Evolutionary conservation across 2,888 invertebrate genomes (phyloP), one percentile per base, ranked within the genome.

Genomic region (Drosophila buzzatii): DNA sequence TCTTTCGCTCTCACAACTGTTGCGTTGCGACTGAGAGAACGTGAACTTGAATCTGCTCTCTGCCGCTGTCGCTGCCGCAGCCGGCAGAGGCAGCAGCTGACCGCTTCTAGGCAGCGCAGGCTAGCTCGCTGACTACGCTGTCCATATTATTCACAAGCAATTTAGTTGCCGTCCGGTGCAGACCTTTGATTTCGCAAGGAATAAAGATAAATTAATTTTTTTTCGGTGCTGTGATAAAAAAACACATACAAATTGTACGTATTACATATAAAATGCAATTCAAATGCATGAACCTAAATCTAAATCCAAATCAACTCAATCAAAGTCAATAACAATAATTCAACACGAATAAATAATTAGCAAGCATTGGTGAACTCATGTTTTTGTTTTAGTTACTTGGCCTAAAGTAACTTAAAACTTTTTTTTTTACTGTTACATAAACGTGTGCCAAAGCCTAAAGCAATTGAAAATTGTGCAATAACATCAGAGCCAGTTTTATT

Each of bases 141-240:
- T 56, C 45, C 49, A 44, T 79, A 77, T 62, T 61, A 81, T 89
- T 90, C 91, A 92, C 76, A 91, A 91, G 89, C 91, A 90, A 90
- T 90, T 91, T 75, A 92, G 90, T 92, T 85, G 90, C 90, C 90
- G 90, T 90, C 85, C 91, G 91, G 91, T 91, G 78, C 85, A 92
- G 92, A 91, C 90, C 89, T 88, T 87, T 87, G 79, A 76, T 84
- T 80, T 72, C 78, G 79, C 70, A 87, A 88, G 89, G 83, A 88
- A 82, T 89, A 86, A 83, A 81, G 85, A 81, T 89, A 85, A 85
- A 70, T 78, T 63, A 76, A 74, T 85, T 82, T 86, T 89, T 91
- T 90, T 92, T 90, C 79, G 81, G 83, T 89, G 89, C 92, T 92
- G 92, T 92, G 92, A 92, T 92, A 92, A 90, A 83, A 76, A 82